Evolutionary conservation across 2,888 invertebrate species (phyloP), one percentile per base, ranked within the genome.

Genomic region (Papilio gigon): DNA sequence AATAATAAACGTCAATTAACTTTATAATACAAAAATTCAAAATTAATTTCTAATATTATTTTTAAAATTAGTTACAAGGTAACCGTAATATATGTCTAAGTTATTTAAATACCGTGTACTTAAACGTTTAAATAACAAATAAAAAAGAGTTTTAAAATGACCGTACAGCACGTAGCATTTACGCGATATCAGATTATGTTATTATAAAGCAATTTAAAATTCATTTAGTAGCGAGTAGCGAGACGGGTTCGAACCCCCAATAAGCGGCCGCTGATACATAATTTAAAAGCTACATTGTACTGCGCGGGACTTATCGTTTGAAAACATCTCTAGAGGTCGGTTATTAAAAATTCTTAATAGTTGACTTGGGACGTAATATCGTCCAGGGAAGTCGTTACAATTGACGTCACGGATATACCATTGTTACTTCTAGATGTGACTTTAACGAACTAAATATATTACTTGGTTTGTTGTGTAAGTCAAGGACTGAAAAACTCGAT

Each of bases 341-440:
- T 73, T 75, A 80, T 84, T 82, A 81, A 82, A 81, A 80, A 85
- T 84, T 84, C 81, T 80, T 82, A 78, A 84, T 80, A 80, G 81
- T 76, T 75, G 71, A 78, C 80, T 77, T 73, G 80, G 81, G 80
- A 76, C 76, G 70, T 73, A 72, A 33, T 72, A 74, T 71, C 73
- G 76, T 76, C 78, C 68, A 70, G 81, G 80, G 81, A 82, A 75
- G 72, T 73, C 64, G 71, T 68, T 68, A 71, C 71, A 68, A 64
- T 67, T 33, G 14, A 65, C 20, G 17, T 65, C 70, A 53, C 14
- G 53, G 70, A 70, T 11, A 12, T 30, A 53, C 0, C 8, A 17
- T 8, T 44, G 5, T 40, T 0, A 40, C 17, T 17, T 14, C 66
- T 73, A 35, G 71, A 73, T 56, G 65, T 64, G 60, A 37, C 44